phyloP scores from a whole-genome alignment of 2,797 vertebrate genomes.

The Sphaeramia orbicularis region DNA sequence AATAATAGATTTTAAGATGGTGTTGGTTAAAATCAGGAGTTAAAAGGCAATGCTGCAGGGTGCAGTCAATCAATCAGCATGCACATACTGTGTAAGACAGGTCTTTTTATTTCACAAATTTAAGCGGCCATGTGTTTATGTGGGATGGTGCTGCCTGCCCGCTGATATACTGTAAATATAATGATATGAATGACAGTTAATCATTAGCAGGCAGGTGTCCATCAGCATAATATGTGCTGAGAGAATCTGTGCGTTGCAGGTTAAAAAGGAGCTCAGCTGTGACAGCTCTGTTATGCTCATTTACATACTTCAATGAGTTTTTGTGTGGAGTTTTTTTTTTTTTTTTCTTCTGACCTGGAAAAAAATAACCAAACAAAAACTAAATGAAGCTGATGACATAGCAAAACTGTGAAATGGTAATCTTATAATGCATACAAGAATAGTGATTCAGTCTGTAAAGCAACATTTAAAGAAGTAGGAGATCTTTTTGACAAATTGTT shows the following conservation, averaged over 20 bases:
- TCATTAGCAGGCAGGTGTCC: conserved; percentile 56
- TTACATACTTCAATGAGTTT: conserved; percentile 44
- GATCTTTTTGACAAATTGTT: no score
- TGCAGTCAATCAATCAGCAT: conserved; percentile 59
- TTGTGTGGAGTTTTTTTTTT: neutral
- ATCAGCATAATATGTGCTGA: conserved; percentile 41
- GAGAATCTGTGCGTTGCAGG: neutral
- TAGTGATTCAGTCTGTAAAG: no score
- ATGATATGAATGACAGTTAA: conserved; percentile 43
- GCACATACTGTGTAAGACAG: conserved; percentile 27
- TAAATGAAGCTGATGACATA: neutral
- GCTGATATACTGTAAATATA: conserved; percentile 43
- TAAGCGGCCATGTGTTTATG: conserved; percentile 35
- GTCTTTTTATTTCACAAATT: conserved; percentile 28
- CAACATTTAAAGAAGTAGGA: no score
- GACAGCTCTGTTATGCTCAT: conserved; percentile 21
- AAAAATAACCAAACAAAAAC: neutral
- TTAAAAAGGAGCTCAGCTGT: conserved; percentile 30
- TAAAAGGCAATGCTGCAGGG: conserved; percentile 42
- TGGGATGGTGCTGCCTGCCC: conserved; percentile 27
- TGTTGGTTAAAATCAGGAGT: conserved; percentile 48
- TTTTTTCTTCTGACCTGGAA: conserved; percentile 8
- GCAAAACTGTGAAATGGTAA: neutral
- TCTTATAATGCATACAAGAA: no score
- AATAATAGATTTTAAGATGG: conserved; percentile 46